phyloP scores from a whole-genome alignment of 1,140 invertebrate species.

The Cydia pomonella region DNA sequence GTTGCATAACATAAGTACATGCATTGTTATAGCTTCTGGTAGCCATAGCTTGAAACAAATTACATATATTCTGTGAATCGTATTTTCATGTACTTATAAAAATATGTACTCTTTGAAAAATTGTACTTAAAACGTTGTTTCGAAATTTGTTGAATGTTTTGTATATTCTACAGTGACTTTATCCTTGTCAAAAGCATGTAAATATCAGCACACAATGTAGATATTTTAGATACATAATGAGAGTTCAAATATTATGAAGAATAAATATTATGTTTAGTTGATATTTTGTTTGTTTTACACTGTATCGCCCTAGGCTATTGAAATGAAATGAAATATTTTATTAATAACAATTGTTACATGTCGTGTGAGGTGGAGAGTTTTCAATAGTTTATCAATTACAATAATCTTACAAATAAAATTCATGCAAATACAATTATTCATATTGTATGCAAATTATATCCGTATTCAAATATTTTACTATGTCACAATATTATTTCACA shows the following conservation, averaged over 20 bases:
- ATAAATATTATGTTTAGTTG: constrained; percentile 78
- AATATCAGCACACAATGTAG: constrained; percentile 73
- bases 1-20: constrained; percentile 42
- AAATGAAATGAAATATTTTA: too few relatives aligned
- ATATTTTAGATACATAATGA: constrained; percentile 72
- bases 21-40: constrained; percentile 21
- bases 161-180: constrained; percentile 70
- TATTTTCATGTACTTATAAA: constrained; percentile 33
- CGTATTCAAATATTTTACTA: too few relatives aligned
- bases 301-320: constrained; percentile 21
- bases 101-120: constrained; percentile 45
- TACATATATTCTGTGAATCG: constrained; percentile 29
- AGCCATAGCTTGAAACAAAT: constrained; percentile 31
- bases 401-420: too few relatives aligned
- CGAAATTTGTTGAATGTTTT: constrained; percentile 66
- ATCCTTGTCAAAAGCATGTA: constrained; percentile 72
- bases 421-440: too few relatives aligned
- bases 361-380: too few relatives aligned
- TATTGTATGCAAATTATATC: too few relatives aligned
- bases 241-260: constrained; percentile 78
- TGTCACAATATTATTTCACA: too few relatives aligned
- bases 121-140: constrained; percentile 53
- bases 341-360: too few relatives aligned
- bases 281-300: constrained; percentile 48
- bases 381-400: too few relatives aligned